Percentiles rank a stretch among this genome's conserved stretches.
Evolutionary conservation across 2,797 vertebrate genomes (phyloP).

Genomic region (Thaleichthys pacificus): DNA sequence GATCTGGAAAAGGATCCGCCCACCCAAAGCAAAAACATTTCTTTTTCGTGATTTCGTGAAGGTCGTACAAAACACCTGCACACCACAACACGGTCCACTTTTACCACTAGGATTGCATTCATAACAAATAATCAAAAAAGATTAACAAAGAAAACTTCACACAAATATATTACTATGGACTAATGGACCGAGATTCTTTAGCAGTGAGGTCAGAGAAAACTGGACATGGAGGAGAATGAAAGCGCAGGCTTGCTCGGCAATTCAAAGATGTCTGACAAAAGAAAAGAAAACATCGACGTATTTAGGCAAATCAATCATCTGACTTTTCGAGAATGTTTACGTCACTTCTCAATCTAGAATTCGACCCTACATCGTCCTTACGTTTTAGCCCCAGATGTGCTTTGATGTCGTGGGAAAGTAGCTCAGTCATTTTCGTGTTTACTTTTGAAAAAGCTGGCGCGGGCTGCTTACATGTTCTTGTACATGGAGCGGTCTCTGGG

Average conservation of each 20-base stretch:
- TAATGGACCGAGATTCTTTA: conserved; percentile 34
- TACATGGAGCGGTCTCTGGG: conserved; percentile 94
- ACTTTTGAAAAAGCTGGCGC: background rate
- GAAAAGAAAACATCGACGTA: no score
- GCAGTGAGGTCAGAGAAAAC: conserved; percentile 46
- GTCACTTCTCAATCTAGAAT: no score
- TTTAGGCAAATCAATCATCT: no score
- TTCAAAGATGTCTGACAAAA: background rate
- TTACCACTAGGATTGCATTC: conserved; percentile 66
- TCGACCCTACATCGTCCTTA: no score
- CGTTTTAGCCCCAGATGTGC: background rate
- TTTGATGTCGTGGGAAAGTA: background rate
- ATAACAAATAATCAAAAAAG: conserved; percentile 29
- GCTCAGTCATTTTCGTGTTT: background rate
- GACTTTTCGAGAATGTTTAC: no score
- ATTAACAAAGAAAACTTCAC: conserved; percentile 24
- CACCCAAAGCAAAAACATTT: conserved; percentile 51
- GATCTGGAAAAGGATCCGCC: conserved; percentile 37
- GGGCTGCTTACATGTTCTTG: conserved; percentile 91
- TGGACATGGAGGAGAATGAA: conserved; percentile 23
- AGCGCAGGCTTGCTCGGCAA: conserved; percentile 44
- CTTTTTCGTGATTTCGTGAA: conserved; percentile 29
- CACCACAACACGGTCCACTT: conserved; percentile 70
- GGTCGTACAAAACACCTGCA: conserved; percentile 54
- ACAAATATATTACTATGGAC: conserved; percentile 27